Base-by-base conservation (phyloP, 1,140 invertebrate genomes). In the Scaptomyza hsui region DNA sequence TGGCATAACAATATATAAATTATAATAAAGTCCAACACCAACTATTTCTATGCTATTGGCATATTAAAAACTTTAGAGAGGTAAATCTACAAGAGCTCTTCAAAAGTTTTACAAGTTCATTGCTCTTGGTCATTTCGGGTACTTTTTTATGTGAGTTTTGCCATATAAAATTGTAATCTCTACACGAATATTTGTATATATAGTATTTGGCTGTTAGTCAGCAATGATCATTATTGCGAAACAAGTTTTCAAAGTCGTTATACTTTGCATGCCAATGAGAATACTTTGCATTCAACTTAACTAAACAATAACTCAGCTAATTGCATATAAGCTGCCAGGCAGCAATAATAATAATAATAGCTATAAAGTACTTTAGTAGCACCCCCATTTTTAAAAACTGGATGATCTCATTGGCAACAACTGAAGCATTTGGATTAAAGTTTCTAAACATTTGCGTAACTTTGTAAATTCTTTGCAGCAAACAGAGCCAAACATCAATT, bases 361-460 rank as follows among this genome's bases (percentile, higher is more conserved):
- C 60, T 29, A 55, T 29, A 49, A 62, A 57, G 39, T 57, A 32
- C 29, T 45, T 47, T 51, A 32, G 3, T 3, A 49, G 24, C 13
- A 16, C 4, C 47, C 49, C 7, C 13, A 18, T 67, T 9, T 21
- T 16, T 13, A 9, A 9, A 19, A 15, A 48, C 16, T 44, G 35
- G 26, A 79, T 78, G 72, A 83, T 53, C 73, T 80, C 70, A 82
- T 83, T 59, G 74, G 74, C 57, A 74, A 32, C 49, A 18, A 12
- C 37, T 12, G 39, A 12, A 57, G 29, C 45, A 65, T 57, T 39
- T 53, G 19, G n/a, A 24, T 49, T 59, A 53, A 55, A 49, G 52
- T 41, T 49, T 59, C 21, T 57, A 49, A 35, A 9, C 19, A 55
- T 47, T 59, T 69, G 19, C 37, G 63, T 41, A 65, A 67, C 47